Percentiles rank a stretch among this genome's conserved stretches.
Evolutionary conservation across 2,797 vertebrate species (phyloP).

Genomic region (Lacerta agilis): DNA sequence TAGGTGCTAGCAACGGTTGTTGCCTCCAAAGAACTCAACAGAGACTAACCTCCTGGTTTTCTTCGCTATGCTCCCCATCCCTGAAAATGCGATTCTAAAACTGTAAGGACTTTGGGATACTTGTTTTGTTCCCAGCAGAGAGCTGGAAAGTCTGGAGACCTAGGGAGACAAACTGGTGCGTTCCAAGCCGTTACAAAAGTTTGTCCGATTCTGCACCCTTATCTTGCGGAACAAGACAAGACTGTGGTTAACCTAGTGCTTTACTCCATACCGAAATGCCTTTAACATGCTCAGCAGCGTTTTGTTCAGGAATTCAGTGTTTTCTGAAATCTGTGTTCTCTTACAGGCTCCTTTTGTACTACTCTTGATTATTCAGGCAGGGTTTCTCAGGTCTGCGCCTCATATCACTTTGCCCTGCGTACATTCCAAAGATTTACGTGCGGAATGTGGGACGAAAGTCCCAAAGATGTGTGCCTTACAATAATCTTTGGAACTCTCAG

Average conservation of each 20-base stretch:
- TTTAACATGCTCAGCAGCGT: neutral
- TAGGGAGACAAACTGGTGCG: neutral
- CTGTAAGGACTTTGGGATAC: neutral
- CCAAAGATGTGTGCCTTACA: neutral
- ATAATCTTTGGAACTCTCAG: neutral
- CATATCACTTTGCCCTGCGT: neutral
- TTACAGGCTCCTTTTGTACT: neutral
- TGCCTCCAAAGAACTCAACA: neutral
- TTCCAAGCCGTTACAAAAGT: neutral
- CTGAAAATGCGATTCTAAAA: neutral
- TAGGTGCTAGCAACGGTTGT: neutral
- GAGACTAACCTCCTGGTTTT: neutral
- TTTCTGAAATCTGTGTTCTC: neutral
- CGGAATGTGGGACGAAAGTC: neutral
- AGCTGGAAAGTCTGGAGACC: neutral
- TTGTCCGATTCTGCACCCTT: neutral
- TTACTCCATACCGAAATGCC: slow-evolving; percentile 5
- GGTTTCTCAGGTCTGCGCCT: slow-evolving; percentile 5
- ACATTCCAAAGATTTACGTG: neutral
- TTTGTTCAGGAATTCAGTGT: neutral
- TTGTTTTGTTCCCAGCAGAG: neutral
- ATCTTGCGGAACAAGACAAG: neutral
- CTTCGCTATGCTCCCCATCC: neutral
- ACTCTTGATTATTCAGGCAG: neutral
- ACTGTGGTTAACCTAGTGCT: neutral